A percentile compares a stretch with the other conserved stretches of the same genome.
Evolutionary conservation across 2,888 invertebrate species (phyloP).

Genomic region (Erannis defoliaria): DNA sequence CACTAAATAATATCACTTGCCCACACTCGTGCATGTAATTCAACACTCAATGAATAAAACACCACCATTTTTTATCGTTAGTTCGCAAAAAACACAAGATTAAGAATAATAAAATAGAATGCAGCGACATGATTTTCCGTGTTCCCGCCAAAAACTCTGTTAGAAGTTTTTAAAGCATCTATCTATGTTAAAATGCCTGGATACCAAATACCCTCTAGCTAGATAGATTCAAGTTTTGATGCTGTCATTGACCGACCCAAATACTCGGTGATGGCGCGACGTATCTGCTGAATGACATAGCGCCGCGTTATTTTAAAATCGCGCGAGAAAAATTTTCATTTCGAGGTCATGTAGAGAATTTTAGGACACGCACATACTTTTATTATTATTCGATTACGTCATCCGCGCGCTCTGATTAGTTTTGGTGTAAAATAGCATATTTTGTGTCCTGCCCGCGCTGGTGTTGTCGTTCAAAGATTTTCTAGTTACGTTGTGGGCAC

Average conservation of each 20-base stretch:
- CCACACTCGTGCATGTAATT: too few species aligned
- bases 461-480: neutral
- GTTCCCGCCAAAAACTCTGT: too few species aligned
- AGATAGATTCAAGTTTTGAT: slow-evolving; percentile 53
- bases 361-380: slow-evolving; percentile 54
- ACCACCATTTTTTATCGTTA: too few species aligned
- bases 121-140: too few species aligned
- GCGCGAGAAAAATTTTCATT: slow-evolving; percentile 62
- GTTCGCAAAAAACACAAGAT: too few species aligned
- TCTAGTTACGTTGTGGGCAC: too few species aligned
- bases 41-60: too few species aligned
- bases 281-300: slow-evolving; percentile 69
- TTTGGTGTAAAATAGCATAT: slow-evolving; percentile 26
- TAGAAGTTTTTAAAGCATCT: neutral
- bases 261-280: slow-evolving; percentile 71
- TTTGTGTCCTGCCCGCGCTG: neutral
- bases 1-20: too few species aligned
- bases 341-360: slow-evolving; percentile 71
- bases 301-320: slow-evolving; percentile 72
- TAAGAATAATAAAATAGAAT: too few species aligned
- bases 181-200: slow-evolving; percentile 29
- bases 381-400: slow-evolving; percentile 61
- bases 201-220: slow-evolving; percentile 50
- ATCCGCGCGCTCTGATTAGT: slow-evolving; percentile 56
- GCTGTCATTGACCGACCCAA: slow-evolving; percentile 79